These are phyloP conservation scores for Actinia tenebrosa DNA, from an alignment of 64 coral and sea anemone genomes.

Conservation along the genomic window DNA sequence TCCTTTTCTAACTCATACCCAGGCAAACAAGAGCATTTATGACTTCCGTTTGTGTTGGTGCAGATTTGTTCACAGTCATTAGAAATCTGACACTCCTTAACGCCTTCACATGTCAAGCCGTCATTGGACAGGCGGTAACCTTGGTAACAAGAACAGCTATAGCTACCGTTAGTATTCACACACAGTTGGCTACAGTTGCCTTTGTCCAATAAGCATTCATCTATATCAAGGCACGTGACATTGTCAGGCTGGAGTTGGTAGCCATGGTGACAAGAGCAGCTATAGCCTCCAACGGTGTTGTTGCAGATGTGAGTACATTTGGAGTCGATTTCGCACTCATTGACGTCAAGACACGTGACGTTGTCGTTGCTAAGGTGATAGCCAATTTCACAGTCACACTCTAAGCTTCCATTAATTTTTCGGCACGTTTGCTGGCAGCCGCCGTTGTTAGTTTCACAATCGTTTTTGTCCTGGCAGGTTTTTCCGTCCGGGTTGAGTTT, in stretches of 20 bases:
- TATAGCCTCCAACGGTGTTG: slow-evolving; percentile 57
- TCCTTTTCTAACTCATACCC: slow-evolving; percentile 33
- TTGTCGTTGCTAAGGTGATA: slow-evolving; percentile 27
- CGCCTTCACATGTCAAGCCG: slow-evolving; percentile 49
- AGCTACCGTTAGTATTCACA: slow-evolving; percentile 43
- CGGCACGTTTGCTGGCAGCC: slow-evolving; percentile 51
- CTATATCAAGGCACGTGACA: slow-evolving; percentile 53
- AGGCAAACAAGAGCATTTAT: slow-evolving; percentile 33
- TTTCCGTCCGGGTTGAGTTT: slow-evolving; percentile 33
- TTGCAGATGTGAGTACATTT: slow-evolving; percentile 38
- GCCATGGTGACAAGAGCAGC: slow-evolving; percentile 46
- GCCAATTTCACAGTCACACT: slow-evolving; percentile 48
- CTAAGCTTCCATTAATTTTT: slow-evolving; percentile 34
- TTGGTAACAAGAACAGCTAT: slow-evolving; percentile 41
- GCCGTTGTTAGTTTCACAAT: slow-evolving; percentile 53
- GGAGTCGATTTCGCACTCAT: slow-evolving; percentile 52
- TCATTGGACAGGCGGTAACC: slow-evolving; percentile 48
- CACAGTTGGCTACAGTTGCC: slow-evolving; percentile 46
- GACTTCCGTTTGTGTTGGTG: slow-evolving; percentile 46
- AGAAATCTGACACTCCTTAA: slow-evolving; percentile 55
- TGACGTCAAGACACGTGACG: slow-evolving; percentile 37
- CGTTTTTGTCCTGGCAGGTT: slow-evolving; percentile 46
- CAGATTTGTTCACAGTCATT: slow-evolving; percentile 44
- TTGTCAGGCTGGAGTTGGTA: slow-evolving; percentile 36
- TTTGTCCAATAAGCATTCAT: slow-evolving; percentile 48